These are phyloP conservation scores for Oscheius sp. DNA, from an alignment of 2,888 invertebrate genomes.

Conservation along the genomic window DNA sequence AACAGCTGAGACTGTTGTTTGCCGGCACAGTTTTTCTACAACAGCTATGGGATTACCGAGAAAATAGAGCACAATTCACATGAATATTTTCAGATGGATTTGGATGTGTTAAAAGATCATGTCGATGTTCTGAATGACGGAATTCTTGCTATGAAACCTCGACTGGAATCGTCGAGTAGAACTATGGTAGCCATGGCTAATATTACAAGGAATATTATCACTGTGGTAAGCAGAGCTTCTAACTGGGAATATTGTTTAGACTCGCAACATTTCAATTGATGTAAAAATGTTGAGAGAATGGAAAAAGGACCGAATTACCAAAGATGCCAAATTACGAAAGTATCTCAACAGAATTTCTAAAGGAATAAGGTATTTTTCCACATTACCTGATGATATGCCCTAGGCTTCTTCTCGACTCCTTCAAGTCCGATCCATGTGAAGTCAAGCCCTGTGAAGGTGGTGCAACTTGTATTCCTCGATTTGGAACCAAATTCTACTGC, in stretches of 20 bases:
- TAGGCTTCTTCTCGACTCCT: slow-evolving; percentile 26
- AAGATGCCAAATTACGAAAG: slow-evolving; percentile 29
- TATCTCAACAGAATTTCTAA: slow-evolving; percentile 29
- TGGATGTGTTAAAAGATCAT: neutral
- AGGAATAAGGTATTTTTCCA: slow-evolving; percentile 35
- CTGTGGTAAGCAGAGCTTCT: neutral
- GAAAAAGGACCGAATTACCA: slow-evolving; percentile 31
- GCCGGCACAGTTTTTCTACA: neutral
- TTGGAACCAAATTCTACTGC: slow-evolving; percentile 62
- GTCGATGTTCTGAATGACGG: neutral
- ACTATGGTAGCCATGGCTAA: neutral
- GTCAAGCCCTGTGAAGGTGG: slow-evolving; percentile 65
- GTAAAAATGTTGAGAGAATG: slow-evolving; percentile 36
- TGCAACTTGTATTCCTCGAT: slow-evolving; percentile 67
- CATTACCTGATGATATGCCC: neutral
- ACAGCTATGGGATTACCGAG: neutral
- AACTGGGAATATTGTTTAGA: neutral
- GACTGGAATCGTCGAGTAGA: neutral
- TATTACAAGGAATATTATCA: slow-evolving; percentile 7
- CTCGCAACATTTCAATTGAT: slow-evolving; percentile 28
- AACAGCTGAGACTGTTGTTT: slow-evolving; percentile 4
- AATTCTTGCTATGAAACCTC: neutral
- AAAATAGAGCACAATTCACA: neutral
- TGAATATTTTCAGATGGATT: slow-evolving; percentile 1
- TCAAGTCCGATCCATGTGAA: slow-evolving; percentile 57